These are phyloP conservation scores for Prochilodus magdalenae DNA, from an alignment of 2,113 vertebrate genomes.

Conservation along the genomic window DNA sequence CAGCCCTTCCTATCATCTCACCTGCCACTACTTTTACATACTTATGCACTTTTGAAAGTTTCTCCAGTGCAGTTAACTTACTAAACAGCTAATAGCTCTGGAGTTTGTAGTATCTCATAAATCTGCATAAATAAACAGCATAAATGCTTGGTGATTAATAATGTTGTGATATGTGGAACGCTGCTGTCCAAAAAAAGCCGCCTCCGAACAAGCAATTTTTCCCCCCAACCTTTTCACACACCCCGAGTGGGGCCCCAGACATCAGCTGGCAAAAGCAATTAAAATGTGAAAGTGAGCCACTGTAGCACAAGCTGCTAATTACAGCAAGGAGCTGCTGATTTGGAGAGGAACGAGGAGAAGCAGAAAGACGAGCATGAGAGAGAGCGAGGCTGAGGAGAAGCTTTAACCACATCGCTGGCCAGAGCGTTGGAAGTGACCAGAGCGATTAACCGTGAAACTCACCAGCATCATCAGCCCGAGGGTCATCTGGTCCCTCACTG, in stretches of 20 bases:
- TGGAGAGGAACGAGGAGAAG: conserved; percentile 7
- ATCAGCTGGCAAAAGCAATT: conserved; percentile 73
- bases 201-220: conserved; percentile 11
- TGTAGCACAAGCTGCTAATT: conserved; percentile 60
- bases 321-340: conserved; percentile 35
- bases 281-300: conserved; percentile 72
- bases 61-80: background rate
- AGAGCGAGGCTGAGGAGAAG: background rate
- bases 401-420: background rate
- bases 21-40: conserved; percentile 25
- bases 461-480: background rate
- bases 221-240: conserved; percentile 53
- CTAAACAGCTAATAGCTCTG: conserved; percentile 20
- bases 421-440: background rate
- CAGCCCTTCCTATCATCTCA: background rate
- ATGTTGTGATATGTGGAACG: conserved; percentile 27
- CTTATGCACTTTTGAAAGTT: conserved; percentile 32
- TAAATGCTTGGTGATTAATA: conserved; percentile 23
- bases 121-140: conserved; percentile 27
- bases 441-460: conserved; percentile 7
- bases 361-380: conserved; percentile 1
- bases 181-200: conserved; percentile 21
- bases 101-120: conserved; percentile 13
- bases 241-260: conserved; percentile 43
- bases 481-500: too few relatives aligned